Base-by-base conservation (phyloP, 2,113 vertebrate genomes). In the Lepidothrix coronata region DNA sequence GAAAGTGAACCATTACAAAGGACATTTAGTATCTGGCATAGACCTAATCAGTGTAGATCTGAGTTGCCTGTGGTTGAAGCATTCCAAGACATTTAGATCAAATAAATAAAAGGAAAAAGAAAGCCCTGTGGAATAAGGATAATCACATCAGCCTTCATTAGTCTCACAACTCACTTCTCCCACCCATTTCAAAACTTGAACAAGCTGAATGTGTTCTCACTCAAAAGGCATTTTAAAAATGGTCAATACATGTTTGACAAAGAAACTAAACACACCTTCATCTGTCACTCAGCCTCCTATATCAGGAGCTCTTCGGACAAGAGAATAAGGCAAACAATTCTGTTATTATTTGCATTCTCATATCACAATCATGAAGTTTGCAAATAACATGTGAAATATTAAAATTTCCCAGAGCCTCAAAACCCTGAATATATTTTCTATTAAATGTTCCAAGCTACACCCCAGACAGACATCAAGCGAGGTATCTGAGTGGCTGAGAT, bases 111-210 rank as follows among this genome's bases (percentile, higher is more conserved):
- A 43, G 48, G 35, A 52, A 65, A 61, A 85, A 49, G 8, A 25
- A 85, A 81, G 44, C 48, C 41, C 52, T 31, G 35, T 51, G 25
- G 41, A 92, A 62, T 65, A 93, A 86, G 55, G 52, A 90, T 78
- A 91, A 92, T 75, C 79, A 78, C 75, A 76, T 93, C 41, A 85
- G 51, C 57, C 82, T 85, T 89, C 62, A 30, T 81, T 87, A 91
- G 68, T 72, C 90, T 90, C 74, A 82, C 81, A 80, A 83, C 78
- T 61, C 63, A 74, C 46, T 94, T 96, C 59, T 96, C 86, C 89
- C 68, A 89, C 76, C 80, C 76, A 49, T 91, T 87, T 66, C 62
- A 68, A 82, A 92, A 81, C 62, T 33, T 33, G 1, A 82, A 39
- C 79, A 51, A 91, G 71, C 49, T 79, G 67, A 89, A 76, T 25